A percentile compares a stretch with the other conserved stretches of the same genome.
phyloP scores from a whole-genome alignment of 2,113 vertebrate species.

The Lycaon pictus region DNA sequence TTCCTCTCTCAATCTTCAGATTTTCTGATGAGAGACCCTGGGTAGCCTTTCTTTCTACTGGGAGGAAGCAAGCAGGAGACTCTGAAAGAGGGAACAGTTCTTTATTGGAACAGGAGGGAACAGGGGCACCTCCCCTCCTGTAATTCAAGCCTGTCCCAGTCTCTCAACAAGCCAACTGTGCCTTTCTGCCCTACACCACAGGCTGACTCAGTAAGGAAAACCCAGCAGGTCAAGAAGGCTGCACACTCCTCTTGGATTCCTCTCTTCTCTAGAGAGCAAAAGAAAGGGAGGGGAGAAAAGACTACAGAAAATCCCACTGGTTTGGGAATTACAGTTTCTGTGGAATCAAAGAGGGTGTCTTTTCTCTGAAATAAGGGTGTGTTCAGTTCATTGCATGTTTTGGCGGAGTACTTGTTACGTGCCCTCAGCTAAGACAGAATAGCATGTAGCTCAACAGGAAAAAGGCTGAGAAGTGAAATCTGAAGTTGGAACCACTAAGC shows the following conservation, averaged over 20 bases:
- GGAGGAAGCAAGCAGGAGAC: not conserved
- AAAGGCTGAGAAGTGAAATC: slow-evolving; percentile 56
- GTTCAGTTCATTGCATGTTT: slow-evolving; percentile 31
- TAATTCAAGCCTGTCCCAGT: not conserved
- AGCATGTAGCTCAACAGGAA: slow-evolving; percentile 54
- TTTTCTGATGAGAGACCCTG: not conserved
- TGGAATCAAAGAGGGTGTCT: not conserved
- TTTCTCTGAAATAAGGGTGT: slow-evolving; percentile 63
- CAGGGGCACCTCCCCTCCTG: not conserved
- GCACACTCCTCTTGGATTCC: not conserved
- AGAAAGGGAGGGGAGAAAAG: not conserved
- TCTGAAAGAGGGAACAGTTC: not conserved
- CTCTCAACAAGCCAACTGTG: not conserved
- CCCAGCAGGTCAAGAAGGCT: not conserved
- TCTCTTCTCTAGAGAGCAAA: not conserved
- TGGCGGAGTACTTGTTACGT: not conserved
- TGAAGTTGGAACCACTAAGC: slow-evolving; percentile 32
- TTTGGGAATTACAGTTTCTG: not conserved
- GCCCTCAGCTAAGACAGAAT: slow-evolving; percentile 3
- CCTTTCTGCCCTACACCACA: not conserved
- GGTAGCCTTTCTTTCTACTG: not conserved
- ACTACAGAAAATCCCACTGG: not conserved
- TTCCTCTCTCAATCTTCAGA: not conserved
- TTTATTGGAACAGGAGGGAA: not conserved
- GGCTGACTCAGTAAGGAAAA: not conserved